Evolutionary conservation across 2,113 vertebrate genomes (phyloP).

Genomic region (Verasper variegatus): DNA sequence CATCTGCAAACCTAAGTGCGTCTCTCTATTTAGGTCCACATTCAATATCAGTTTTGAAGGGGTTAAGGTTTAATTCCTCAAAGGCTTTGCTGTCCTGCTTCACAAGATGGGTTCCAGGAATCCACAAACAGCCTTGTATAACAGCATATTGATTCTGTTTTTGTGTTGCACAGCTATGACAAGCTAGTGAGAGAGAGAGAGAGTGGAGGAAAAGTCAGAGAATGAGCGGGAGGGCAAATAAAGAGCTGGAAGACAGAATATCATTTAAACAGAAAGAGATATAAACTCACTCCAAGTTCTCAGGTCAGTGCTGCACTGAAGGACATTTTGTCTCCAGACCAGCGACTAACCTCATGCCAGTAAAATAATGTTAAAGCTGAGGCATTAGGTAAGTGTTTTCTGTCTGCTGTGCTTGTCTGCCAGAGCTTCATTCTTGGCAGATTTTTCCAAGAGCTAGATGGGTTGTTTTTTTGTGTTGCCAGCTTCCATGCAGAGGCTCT

Average conservation of each 20-base stretch:
- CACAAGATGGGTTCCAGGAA: neutral
- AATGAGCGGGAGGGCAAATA: conserved; percentile 36
- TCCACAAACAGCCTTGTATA: conserved; percentile 26
- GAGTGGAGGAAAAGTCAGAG: conserved; percentile 31
- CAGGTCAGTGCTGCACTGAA: conserved; percentile 29
- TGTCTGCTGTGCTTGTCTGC: conserved; percentile 52
- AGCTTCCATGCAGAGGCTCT: conserved; percentile 27
- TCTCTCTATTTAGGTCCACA: neutral
- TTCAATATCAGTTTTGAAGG: neutral
- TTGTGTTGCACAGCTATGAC: conserved; percentile 33
- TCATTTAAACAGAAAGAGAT: no score
- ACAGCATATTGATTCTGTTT: conserved; percentile 44
- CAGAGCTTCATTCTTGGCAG: conserved; percentile 60
- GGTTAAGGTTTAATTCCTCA: neutral
- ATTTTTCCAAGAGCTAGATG: conserved; percentile 47
- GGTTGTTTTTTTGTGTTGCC: conserved; percentile 31
- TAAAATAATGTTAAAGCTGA: conserved; percentile 56
- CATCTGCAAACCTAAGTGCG: neutral
- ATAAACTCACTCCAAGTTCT: conserved; percentile 9
- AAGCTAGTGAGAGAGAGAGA: neutral
- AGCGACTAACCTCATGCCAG: conserved; percentile 48
- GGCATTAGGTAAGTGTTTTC: conserved; percentile 69
- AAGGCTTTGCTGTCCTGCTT: conserved; percentile 1
- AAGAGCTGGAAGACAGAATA: conserved; percentile 4
- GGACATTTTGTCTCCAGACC: neutral